Base-by-base conservation (phyloP, 2,888 invertebrate genomes). In the Chromoteleia sp. region DNA sequence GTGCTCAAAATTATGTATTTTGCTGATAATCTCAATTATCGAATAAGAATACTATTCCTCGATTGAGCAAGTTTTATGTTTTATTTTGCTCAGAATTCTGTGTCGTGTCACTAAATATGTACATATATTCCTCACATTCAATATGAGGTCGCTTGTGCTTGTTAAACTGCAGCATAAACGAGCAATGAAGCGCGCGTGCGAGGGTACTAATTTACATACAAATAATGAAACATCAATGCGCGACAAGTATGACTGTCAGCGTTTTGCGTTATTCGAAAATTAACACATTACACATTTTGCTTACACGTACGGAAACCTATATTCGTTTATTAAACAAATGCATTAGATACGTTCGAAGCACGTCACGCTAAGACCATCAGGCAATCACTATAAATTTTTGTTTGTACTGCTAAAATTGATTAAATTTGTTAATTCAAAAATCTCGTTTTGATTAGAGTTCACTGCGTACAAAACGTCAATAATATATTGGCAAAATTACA, bases 151-250 rank as follows among this genome's bases (percentile, higher is more conserved):
- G 39, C 50, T 54, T 56, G 39, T 52, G 73, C 58, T 65, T 63
- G 68, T 70, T 67, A 71, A 82, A 79, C 56, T 67, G 68, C 45
- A 74, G 54, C 68, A 43, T 52, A 63, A 70, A 70, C 76, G 76
- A 58, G 81, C 56, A 70, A 74, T 77, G 77, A 68, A 74, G 79
- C 68, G 74, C 39, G 63, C 41, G 68, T 79, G 68, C 67, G 81
- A 83, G 80, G 83, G 78, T 82, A 81, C 79, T 84, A 80, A 87
- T 86, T 86, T 84, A 74, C 81, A 84, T 85, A 81, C 77, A 85
- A 85, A 86, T 84, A 83, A 79, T 81, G 63, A 80, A 83, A 83
- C 83, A 80, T 83, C 83, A 79, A 81, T 83, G 82, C 77, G 54
- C 75, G 78, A 81, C 78, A 81, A 59, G 58, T 81, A 79, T 77